Base-by-base conservation (phyloP, 2,888 invertebrate genomes). In the Cremastinae sp. region DNA sequence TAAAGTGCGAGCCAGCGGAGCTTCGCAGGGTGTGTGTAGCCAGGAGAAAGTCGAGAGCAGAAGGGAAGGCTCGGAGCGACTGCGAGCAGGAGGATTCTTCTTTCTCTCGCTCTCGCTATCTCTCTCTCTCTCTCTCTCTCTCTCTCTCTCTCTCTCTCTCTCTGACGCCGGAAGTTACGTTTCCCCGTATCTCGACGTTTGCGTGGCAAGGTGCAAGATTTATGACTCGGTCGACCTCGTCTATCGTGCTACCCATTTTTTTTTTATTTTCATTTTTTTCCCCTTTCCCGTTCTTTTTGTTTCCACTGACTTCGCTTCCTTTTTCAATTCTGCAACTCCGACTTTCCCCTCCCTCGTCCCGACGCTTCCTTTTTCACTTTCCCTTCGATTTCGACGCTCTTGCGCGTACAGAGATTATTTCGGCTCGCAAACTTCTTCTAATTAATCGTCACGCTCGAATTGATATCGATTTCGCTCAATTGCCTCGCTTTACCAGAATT, bases 191-290 rank as follows among this genome's bases (percentile, higher is more conserved):
- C 86, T 84, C 84, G 80, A 82, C 82, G 82, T 85, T 83, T 83
- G 82, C 81, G 82, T 84, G 80, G 81, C 85, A 83, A 85, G 84
- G 83, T 84, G 81, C 82, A 84, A 84, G 86, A 88, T 87, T 88
- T 88, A 87, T 85, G 82, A 83, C 86, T 83, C 82, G 78, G 65
- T 78, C 79, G 82, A 78, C 75, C 74, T 83, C 82, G 84, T 82
- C 81, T 81, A 79, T 71, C 58, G 56, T 64, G 53, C 77, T 78
- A 78, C 64, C 59, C 34, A 49, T 20, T 36, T 68, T 70, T 70
- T 62, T 59, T 58, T 41, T 71, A n/a, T n/a, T n/a, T 20, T 61
- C 22, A 7, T 41, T 38, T 77, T 81, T 78, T 79, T 78, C 71
- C 53, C 7, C 74, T 38, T n/a, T 58, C 41, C 10, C 9, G 7